Base-by-base conservation (phyloP, 2,888 invertebrate species). In the Dryadula phaetusa region DNA sequence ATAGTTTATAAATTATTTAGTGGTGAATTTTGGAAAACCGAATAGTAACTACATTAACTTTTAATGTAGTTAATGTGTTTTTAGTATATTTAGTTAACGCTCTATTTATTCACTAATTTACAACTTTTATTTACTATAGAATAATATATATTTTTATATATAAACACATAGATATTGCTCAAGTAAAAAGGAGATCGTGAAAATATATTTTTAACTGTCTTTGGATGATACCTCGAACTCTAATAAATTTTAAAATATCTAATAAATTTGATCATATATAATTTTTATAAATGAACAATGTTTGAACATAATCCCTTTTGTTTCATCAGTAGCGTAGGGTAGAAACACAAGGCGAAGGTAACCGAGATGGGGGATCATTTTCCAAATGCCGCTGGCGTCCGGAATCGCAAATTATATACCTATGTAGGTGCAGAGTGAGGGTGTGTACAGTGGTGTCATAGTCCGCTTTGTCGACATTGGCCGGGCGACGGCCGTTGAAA, bases 391-490 rank as follows among this genome's bases (percentile, higher is more conserved):
- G 65, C 74, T 75, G 67, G 70, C 75, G 71, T 70, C 66, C 69
- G 76, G 77, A 76, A 74, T 78, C 76, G 75, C 80, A 79, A 77
- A 79, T 80, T 77, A 76, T 82, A 81, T 81, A 79, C 73, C 76
- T 78, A 71, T 42, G 72, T 68, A 71, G 72, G 70, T 73, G 70
- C 66, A 71, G 76, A 72, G 72, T 72, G 71, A 74, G 75, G 73
- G 75, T 60, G 72, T 75, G 71, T 66, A 69, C 71, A 69, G 47
- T 64, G 69, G 70, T 73, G 71, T 72, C 73, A 69, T 67, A 70
- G 75, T 66, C 71, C 70, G 72, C 73, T 70, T 69, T 72, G 72
- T 72, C 70, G 71, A 70, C 72, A 68, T 67, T 65, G 71, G 67
- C 56, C 72, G 74, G 71, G 68, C 72, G 61, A 68, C 68, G 72